Evolutionary conservation across 2,797 vertebrate species (phyloP), one percentile per base, ranked within the genome.

Genomic region (Paramormyrops hopkinsi): DNA sequence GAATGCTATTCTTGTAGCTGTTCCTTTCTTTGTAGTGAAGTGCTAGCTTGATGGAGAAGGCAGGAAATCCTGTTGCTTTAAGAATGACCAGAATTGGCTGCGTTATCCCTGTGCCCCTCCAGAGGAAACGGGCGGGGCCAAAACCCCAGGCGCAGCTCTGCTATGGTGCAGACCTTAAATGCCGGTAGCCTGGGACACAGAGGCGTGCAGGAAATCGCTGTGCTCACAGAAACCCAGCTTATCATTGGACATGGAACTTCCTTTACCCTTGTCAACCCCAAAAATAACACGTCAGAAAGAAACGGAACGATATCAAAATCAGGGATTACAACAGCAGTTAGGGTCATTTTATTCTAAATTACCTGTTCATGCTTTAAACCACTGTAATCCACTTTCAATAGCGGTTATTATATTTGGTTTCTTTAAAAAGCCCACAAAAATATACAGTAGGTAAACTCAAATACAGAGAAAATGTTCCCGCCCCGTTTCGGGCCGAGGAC

Each of bases 81-180:
- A 14, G 37, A 84, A 82, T 41, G 44, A 53, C 54, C 53, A 79
- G 29, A 59, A 33, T 53, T 54, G 54, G 79, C 44, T 5, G 44
- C 44, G 14, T 41, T 85, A 54, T 51, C 76, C 44, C 53, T 33
- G 29, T 37, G 19, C 53, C 76, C 53, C 53, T 33, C 25, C 76
- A 48, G 65, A 65, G 88, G 88, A 89, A 89, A 89, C 29, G 88
- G 88, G 88, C 46, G 88, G 88, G 76, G n/a, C 76, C n/a, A 54
- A 12, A 22, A 84, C n/a, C 37, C 37, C 9, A 83, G 88, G 4
- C 9, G 25, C 19, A 14, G 46, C 88, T 48, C 54, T 7, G 5
- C 41, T 59, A 14, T 89, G 41, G 79, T 4, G 9, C 22, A 8
- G 19, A n/a, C 44, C 76, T 22, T 4, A 76, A 51, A n/a, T n/a